Conservation (phyloP, 2,888 invertebrate genomes). For the Lathronympha strigana region DNA sequence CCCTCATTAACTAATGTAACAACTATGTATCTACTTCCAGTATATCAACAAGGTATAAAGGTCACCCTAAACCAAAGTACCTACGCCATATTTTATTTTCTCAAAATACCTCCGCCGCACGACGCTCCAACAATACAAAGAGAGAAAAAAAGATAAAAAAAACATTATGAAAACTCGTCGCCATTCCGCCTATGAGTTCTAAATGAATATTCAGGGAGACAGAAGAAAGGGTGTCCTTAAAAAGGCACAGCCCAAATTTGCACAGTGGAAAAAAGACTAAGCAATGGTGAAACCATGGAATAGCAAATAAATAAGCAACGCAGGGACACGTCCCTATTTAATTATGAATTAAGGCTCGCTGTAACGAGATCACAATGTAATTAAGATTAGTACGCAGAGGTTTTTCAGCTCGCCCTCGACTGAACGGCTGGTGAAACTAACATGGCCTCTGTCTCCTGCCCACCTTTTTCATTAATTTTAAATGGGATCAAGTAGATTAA, state of each 20-base stretch:
- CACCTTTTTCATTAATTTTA: constrained; percentile 55
- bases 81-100: constrained; percentile 55
- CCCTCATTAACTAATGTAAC: neutral
- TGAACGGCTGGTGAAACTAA: constrained; percentile 70
- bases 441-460: constrained; percentile 46
- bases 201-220: constrained; percentile 80
- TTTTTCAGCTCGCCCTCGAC: constrained; percentile 70
- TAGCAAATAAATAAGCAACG: constrained; percentile 78
- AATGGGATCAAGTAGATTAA: constrained; percentile 43
- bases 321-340: constrained; percentile 79
- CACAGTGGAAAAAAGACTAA: constrained; percentile 63
- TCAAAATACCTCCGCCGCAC: constrained; percentile 66
- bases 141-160: constrained; percentile 64
- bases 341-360: constrained; percentile 81
- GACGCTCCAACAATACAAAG: constrained; percentile 65
- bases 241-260: constrained; percentile 69
- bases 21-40: neutral
- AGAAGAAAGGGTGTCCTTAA: constrained; percentile 75
- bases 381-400: constrained; percentile 81
- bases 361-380: constrained; percentile 83
- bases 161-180: constrained; percentile 73
- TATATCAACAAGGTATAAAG: constrained; percentile 31
- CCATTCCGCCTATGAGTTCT: constrained; percentile 75
- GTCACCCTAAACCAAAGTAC: constrained; percentile 48
- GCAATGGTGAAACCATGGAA: constrained; percentile 77